Base-by-base conservation (phyloP, 2,113 vertebrate species). In the Cinclus mexicanus region DNA sequence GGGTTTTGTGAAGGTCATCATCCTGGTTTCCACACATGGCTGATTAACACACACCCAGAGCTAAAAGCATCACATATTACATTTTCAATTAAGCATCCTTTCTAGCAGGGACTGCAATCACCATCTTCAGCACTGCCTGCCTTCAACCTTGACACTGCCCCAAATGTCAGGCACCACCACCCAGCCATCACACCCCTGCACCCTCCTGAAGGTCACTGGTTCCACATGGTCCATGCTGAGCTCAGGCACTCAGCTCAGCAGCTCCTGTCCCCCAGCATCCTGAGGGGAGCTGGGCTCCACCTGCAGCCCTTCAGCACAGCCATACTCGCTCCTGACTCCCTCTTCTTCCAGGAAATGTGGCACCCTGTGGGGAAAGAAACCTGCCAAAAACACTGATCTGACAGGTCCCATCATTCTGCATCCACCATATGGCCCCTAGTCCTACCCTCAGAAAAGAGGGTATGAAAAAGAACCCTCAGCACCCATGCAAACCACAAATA, bases 61-160 rank as follows among this genome's bases (percentile, higher is more conserved):
- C 75, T 93, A 93, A 95, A 95, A 72, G 84, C 72, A 92, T 24
- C 39, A 83, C 72, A 74, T 75, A 94, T 70, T 84, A 70, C 49
- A 78, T 70, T 65, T 6, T 70, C 71, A 95, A 56, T 57, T 65
- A 22, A 50, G 65, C 17, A 60, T 53, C 52, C 47, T 22, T 83
- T 68, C 35, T 53, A 75, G 50, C 76, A 89, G 59, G 47, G 63
- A 42, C 59, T 63, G 94, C 76, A 77, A 25, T 42, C 80, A 46
- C 59, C 72, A 15, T 12, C 76, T 39, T 81, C 90, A 87, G 75
- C 84, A 9, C 19, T 31, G 64, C 44, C 60, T 67, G 55, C 64
- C 91, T 67, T n/a, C 80, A 28, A 5, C 86, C 80, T 75, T 64
- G 86, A 33, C 69, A 39, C 1, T 44, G 85, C 68, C 67, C 86